These are phyloP conservation scores for Linhomoeus sp. DNA, from an alignment of 2,888 invertebrate species.

Conservation along the genomic window DNA sequence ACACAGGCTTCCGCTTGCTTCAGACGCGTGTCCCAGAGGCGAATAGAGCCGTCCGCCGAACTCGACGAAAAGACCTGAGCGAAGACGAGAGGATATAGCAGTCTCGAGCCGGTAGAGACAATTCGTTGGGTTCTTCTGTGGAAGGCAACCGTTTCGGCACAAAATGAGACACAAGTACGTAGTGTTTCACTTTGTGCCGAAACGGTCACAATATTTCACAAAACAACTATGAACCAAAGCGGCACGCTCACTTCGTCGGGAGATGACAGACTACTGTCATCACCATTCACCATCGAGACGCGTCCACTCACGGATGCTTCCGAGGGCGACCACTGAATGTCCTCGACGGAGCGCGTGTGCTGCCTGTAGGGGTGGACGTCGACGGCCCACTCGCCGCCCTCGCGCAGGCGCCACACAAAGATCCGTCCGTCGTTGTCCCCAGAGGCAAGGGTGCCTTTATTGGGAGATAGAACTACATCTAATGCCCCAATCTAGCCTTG, in stretches of 20 bases:
- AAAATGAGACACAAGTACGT: no score
- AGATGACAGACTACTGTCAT: no score
- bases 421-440: constrained; percentile 84
- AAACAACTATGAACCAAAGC: no score
- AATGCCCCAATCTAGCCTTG: no score
- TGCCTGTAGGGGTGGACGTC: constrained; percentile 68
- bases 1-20: constrained; percentile 71
- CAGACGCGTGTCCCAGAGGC: constrained; percentile 84
- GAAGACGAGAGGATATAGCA: neutral
- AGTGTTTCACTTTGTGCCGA: no score
- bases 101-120: neutral
- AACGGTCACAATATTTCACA: no score
- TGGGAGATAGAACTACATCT: constrained; percentile 4
- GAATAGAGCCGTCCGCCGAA: constrained; percentile 42
- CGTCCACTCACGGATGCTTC: constrained; percentile 50
- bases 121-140: no score
- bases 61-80: constrained; percentile 35
- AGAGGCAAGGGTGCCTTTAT: constrained; percentile 55
- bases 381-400: constrained; percentile 61
- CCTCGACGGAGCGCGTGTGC: constrained; percentile 82
- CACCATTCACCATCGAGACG: no score
- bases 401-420: constrained; percentile 69
- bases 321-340: constrained; percentile 94
- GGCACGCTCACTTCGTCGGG: no score
- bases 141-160: no score